These are phyloP conservation scores for Cephalopachus bancanus DNA, from an alignment of 2,797 vertebrate species.

Conservation along the genomic window DNA sequence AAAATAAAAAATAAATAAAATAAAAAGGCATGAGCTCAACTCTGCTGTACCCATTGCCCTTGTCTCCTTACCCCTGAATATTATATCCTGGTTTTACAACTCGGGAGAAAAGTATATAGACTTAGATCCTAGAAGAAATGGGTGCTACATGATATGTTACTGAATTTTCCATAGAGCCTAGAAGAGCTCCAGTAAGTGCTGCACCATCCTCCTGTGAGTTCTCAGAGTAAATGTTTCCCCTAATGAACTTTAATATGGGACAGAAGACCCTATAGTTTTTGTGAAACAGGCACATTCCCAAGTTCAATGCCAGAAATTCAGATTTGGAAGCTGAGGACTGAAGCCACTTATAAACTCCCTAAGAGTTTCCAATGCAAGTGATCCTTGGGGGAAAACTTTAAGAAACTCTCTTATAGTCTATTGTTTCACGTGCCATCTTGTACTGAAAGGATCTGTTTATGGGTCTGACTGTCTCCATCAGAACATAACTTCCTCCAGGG, in stretches of 20 bases:
- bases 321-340: background rate
- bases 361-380: background rate
- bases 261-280: background rate
- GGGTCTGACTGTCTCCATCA: background rate
- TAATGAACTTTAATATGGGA: background rate
- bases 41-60: background rate
- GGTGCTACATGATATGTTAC: background rate
- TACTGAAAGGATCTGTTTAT: background rate
- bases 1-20: background rate
- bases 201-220: background rate
- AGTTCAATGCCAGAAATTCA: background rate
- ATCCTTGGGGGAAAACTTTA: background rate
- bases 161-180: background rate
- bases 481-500: background rate
- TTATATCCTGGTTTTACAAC: background rate
- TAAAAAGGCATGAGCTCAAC: background rate
- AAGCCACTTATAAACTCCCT: background rate
- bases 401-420: background rate
- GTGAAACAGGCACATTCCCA: slow-evolving; percentile 28
- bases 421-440: background rate
- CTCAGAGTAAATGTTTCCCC: background rate
- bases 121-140: background rate
- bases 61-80: background rate
- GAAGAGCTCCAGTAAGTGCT: background rate
- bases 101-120: background rate